Percentiles rank a stretch among this genome's conserved stretches.
These are phyloP conservation scores for Lytechinus pictus DNA, from an alignment of 35 echinoderm and acorn worm genomes.

Conservation along the genomic window DNA sequence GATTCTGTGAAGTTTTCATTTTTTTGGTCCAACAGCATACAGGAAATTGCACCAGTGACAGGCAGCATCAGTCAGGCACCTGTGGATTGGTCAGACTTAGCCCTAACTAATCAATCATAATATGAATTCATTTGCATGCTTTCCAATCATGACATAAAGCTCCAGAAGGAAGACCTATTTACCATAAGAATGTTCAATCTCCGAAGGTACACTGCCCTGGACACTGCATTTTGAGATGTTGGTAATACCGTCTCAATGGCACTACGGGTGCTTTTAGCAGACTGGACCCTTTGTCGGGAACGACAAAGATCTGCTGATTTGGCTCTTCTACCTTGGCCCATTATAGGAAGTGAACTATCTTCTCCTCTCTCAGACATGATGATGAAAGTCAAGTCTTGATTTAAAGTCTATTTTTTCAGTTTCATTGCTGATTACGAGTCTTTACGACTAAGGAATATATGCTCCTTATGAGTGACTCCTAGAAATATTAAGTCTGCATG, in stretches of 20 bases:
- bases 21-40: no score
- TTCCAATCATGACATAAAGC: no score
- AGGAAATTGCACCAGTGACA: no score
- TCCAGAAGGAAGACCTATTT: neutral
- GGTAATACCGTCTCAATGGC: neutral
- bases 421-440: neutral
- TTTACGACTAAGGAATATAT: no score
- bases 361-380: neutral
- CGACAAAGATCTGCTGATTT: constrained; percentile 7
- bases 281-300: neutral
- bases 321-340: neutral
- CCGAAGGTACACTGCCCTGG: neutral
- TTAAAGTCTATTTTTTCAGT: neutral
- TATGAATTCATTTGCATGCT: no score
- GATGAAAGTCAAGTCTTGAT: neutral
- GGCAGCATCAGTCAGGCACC: no score
- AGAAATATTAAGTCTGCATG: no score
- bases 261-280: constrained; percentile 17
- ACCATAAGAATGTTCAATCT: constrained; percentile 18
- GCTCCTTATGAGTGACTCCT: no score
- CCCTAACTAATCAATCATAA: no score
- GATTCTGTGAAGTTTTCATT: no score
- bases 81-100: no score
- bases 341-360: neutral
- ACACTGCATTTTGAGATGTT: neutral